A percentile compares a stretch with the other conserved stretches of the same genome.
Conservation (phyloP, 1,140 invertebrate genomes). For the Cydia splendana region DNA sequence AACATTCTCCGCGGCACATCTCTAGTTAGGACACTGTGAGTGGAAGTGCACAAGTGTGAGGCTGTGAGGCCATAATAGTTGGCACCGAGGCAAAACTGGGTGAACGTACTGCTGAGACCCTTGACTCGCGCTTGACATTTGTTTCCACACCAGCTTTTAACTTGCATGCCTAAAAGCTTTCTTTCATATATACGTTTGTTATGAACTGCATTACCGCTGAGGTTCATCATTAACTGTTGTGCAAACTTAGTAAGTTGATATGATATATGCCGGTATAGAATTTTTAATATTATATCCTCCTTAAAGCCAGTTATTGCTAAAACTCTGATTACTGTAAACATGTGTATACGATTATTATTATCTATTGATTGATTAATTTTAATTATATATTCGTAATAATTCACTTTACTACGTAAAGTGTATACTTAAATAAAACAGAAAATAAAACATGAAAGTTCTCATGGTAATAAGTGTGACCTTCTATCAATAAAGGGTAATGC, state of each 20-base stretch:
- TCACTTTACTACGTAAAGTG: too few species aligned
- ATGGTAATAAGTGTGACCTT: conserved; percentile 22
- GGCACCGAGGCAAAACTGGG: conserved; percentile 15
- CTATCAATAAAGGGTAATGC: conserved; percentile 24
- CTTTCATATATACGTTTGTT: background rate
- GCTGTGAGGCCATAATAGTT: conserved; percentile 17
- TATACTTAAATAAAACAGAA: background rate
- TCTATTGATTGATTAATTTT: too few species aligned
- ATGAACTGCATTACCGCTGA: background rate
- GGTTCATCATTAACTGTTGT: background rate
- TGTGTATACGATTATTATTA: background rate
- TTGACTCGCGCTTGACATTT: conserved; percentile 12
- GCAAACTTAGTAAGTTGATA: background rate
- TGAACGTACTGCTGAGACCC: conserved; percentile 20
- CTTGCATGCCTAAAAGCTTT: background rate
- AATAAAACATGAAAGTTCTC: background rate
- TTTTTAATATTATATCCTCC: background rate
- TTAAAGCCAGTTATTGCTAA: background rate
- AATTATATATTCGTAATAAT: too few species aligned
- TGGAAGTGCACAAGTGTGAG: background rate
- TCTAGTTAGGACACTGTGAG: background rate
- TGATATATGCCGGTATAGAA: background rate
- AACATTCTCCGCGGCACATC: too few species aligned
- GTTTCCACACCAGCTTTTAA: background rate
- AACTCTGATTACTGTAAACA: background rate